phyloP scores from a whole-genome alignment of 2,797 vertebrate species.

The Helarctos malayanus region DNA sequence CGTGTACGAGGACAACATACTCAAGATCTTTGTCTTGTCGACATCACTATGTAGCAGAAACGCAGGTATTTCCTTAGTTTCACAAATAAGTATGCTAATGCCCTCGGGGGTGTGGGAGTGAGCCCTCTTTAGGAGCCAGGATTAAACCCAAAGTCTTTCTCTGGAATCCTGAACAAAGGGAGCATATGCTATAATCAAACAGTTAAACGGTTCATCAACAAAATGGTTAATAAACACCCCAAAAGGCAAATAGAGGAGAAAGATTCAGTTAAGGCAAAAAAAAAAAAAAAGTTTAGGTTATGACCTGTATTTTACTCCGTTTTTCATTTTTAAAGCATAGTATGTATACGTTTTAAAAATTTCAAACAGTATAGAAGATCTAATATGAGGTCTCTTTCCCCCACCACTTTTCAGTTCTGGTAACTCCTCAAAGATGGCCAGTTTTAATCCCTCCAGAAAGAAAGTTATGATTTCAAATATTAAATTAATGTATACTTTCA shows the following conservation, averaged over 20 bases:
- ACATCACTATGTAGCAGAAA: background rate
- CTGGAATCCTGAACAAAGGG: background rate
- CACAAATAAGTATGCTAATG: background rate
- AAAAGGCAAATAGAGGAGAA: background rate
- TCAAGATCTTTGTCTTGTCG: background rate
- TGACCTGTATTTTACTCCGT: background rate
- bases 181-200: background rate
- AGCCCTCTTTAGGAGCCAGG: background rate
- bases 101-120: background rate
- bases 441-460: background rate
- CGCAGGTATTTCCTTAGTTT: background rate
- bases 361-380: background rate
- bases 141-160: background rate
- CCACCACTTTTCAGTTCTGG: background rate
- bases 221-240: conserved; percentile 3
- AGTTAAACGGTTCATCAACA: background rate
- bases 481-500: background rate
- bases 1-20: too few species aligned
- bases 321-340: conserved; percentile 27
- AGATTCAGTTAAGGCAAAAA: background rate
- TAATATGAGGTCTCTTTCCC: background rate
- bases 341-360: background rate
- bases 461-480: conserved; percentile 13
- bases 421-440: conserved; percentile 33
- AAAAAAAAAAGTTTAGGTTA: too few species aligned